These are phyloP conservation scores for Drosophila sp. DNA, from an alignment of 1,140 invertebrate species.

Conservation along the genomic window DNA sequence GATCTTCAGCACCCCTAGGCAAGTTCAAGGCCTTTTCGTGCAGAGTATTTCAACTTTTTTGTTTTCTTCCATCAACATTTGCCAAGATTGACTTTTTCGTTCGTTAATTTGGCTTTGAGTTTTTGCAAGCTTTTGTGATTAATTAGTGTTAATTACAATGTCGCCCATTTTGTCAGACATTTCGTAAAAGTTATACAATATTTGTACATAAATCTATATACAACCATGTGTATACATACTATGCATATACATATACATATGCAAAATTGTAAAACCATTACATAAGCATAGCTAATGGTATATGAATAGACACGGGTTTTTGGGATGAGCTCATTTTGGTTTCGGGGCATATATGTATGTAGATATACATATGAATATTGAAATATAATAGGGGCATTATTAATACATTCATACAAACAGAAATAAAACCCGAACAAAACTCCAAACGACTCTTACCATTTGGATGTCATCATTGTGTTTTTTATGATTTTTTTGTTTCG, in stretches of 20 bases:
- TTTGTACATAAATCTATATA: background rate
- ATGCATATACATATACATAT: constrained; percentile 16
- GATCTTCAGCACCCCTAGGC: constrained; percentile 34
- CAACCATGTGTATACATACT: background rate
- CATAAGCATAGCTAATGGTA: constrained; percentile 54
- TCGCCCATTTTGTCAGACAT: constrained; percentile 44
- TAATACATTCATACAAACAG: constrained; percentile 10
- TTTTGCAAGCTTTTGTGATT: constrained; percentile 61
- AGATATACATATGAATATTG: constrained; percentile 49
- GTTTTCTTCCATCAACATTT: constrained; percentile 27
- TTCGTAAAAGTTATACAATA: constrained; percentile 49
- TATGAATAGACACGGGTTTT: constrained; percentile 50
- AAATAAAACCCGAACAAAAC: constrained; percentile 10
- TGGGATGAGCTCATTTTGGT: constrained; percentile 72
- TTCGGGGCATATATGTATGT: constrained; percentile 41
- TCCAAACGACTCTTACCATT: constrained; percentile 6
- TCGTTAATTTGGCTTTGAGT: constrained; percentile 22
- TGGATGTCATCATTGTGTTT: constrained; percentile 41
- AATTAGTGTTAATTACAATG: constrained; percentile 77
- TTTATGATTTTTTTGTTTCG: background rate
- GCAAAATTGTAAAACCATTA: constrained; percentile 66
- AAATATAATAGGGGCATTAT: constrained; percentile 62
- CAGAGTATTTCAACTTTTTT: constrained; percentile 28
- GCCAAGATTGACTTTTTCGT: constrained; percentile 51
- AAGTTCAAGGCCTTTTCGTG: constrained; percentile 61